Evolutionary conservation across 2,113 vertebrate species (phyloP).

Genomic region (Porphyrio hochstetteri): DNA sequence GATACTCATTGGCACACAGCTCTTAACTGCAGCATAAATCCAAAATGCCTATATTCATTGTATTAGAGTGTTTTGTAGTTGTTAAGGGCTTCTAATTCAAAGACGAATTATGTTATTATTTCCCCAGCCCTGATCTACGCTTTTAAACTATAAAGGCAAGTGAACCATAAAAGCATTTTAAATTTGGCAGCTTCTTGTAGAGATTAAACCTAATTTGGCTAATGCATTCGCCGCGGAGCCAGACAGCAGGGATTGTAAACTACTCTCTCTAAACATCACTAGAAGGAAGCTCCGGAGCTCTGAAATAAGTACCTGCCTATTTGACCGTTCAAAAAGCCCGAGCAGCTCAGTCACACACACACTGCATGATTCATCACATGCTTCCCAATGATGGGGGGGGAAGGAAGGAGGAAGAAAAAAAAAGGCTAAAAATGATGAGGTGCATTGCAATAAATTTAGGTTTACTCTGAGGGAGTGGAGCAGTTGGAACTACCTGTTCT

Average conservation of each 20-base stretch:
- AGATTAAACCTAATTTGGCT: conserved; percentile 23
- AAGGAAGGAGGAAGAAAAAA: background rate
- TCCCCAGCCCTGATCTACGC: background rate
- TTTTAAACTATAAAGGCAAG: conserved; percentile 19
- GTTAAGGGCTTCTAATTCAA: background rate
- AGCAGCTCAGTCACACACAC: background rate
- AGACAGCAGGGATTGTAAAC: background rate
- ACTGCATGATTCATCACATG: conserved; percentile 20
- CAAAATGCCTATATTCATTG: background rate
- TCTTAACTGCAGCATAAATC: background rate
- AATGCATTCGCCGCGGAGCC: background rate
- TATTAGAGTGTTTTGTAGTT: background rate
- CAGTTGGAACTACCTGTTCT: background rate
- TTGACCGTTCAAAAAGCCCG: background rate
- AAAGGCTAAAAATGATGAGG: background rate
- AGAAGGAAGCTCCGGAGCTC: background rate
- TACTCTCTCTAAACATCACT: background rate
- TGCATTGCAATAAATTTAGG: background rate
- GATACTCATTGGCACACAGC: background rate
- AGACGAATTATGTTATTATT: background rate
- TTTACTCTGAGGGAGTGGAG: accelerated
- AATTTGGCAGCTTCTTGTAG: background rate
- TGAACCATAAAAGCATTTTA: conserved; percentile 14
- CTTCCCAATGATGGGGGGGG: accelerated
- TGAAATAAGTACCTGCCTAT: background rate